A percentile compares a stretch with the other conserved stretches of the same genome.
Evolutionary conservation across 2,888 invertebrate genomes (phyloP).

Genomic region (Altica lythri): DNA sequence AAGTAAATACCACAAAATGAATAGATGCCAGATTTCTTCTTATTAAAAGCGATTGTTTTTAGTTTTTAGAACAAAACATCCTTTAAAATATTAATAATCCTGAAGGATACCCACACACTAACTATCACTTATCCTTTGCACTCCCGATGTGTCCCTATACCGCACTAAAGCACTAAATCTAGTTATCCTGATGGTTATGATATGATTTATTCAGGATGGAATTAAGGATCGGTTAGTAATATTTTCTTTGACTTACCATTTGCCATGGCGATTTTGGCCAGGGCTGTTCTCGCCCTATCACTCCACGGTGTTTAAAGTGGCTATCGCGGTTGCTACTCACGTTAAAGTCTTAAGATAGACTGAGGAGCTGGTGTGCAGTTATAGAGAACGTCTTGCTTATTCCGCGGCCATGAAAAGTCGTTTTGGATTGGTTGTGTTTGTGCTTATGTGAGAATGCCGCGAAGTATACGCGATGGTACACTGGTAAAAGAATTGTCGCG

Average conservation of each 20-base stretch:
- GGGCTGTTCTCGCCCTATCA: conserved; percentile 47
- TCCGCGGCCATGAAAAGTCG: conserved; percentile 44
- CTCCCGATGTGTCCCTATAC: conserved; percentile 19
- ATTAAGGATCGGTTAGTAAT: conserved; percentile 27
- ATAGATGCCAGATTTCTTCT: conserved; percentile 43
- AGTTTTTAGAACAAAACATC: conserved; percentile 16
- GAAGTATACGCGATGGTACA: conserved; percentile 9
- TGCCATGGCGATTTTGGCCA: conserved; percentile 50
- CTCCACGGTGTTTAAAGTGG: conserved; percentile 44
- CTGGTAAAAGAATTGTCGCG: conserved; percentile 12
- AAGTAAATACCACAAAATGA: too few species aligned
- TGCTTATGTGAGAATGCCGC: conserved; percentile 42
- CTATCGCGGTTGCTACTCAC: conserved; percentile 44
- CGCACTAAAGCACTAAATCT: conserved; percentile 32
- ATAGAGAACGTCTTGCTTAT: conserved; percentile 41
- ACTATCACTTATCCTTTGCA: conserved; percentile 24
- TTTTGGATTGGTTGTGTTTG: conserved; percentile 42
- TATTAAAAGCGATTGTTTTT: conserved; percentile 13
- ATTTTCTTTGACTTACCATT: conserved; percentile 44
- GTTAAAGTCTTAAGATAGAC: conserved; percentile 50
- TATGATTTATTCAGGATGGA: neutral
- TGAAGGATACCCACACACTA: conserved; percentile 22
- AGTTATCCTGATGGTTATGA: too few species aligned
- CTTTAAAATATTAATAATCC: conserved; percentile 15
- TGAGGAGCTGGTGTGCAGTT: conserved; percentile 30